A percentile compares a stretch with the other conserved stretches of the same genome.
phyloP scores from a whole-genome alignment of 2,113 vertebrate species.

The Entomyzon cyanotis region DNA sequence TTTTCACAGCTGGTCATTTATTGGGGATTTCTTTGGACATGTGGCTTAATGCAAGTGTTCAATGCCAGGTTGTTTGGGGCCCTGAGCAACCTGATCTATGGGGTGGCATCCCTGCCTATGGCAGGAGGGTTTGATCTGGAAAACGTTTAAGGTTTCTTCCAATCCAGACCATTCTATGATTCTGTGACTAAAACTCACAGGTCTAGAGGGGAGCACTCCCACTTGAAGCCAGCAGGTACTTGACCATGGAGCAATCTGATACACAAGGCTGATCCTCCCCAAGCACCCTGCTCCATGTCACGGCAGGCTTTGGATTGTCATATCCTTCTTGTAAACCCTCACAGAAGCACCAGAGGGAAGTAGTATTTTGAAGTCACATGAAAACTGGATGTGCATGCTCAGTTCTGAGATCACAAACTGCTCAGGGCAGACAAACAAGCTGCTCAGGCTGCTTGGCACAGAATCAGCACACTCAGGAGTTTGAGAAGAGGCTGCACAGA shows the following conservation, averaged over 20 bases:
- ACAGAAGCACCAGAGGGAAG: neutral
- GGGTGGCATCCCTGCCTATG: neutral
- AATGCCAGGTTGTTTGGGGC: neutral
- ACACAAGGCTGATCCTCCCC: neutral
- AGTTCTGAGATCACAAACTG: neutral
- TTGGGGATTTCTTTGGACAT: neutral
- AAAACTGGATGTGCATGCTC: neutral
- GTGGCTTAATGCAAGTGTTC: neutral
- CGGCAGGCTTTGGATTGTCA: neutral
- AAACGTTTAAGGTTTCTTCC: neutral
- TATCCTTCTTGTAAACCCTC: neutral
- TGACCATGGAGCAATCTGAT: fast-evolving
- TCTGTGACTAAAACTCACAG: neutral
- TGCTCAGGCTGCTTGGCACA: neutral
- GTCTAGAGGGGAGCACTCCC: fast-evolving
- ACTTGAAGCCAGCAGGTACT: neutral
- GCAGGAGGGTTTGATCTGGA: neutral
- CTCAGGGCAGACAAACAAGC: neutral
- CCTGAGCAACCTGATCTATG: neutral
- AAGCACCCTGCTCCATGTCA: fast-evolving
- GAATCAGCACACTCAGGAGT: too few species aligned
- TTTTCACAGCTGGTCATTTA: neutral
- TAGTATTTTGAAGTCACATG: neutral
- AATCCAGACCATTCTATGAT: neutral
- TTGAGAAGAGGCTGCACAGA: neutral